These are phyloP conservation scores for Carabus problematicus DNA, from an alignment of 2,888 invertebrate genomes.

Conservation along the genomic window DNA sequence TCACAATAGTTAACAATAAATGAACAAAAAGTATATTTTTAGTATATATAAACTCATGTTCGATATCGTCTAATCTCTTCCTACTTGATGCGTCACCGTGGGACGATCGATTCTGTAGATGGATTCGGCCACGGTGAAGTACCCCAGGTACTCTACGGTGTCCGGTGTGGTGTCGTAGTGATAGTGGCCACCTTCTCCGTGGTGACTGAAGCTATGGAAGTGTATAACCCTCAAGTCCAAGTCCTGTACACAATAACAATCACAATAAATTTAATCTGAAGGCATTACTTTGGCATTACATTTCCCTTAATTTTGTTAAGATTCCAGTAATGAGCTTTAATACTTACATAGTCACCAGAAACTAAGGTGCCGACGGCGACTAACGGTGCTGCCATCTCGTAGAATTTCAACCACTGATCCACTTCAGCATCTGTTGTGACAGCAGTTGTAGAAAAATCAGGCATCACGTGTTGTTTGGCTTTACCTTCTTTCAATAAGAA, in stretches of 20 bases:
- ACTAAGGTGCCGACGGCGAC: conserved; percentile 87
- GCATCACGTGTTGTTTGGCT: conserved; percentile 94
- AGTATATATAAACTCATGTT: conserved; percentile 16
- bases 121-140: conserved; percentile 79
- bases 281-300: neutral
- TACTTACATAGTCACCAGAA: conserved; percentile 79
- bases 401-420: conserved; percentile 90
- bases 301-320: neutral
- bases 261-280: too few species aligned
- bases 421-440: conserved; percentile 76
- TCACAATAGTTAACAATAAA: neutral
- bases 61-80: conserved; percentile 72
- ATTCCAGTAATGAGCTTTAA: neutral
- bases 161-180: conserved; percentile 94
- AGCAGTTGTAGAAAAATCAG: conserved; percentile 83
- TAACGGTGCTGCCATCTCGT: conserved; percentile 88
- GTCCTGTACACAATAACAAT: conserved; percentile 63
- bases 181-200: conserved; percentile 93
- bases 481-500: conserved; percentile 85
- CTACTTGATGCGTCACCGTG: conserved; percentile 68
- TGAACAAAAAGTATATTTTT: conserved; percentile 13
- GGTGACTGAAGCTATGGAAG: conserved; percentile 89
- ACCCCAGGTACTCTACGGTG: conserved; percentile 87
- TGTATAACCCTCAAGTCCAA: conserved; percentile 93
- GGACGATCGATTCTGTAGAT: conserved; percentile 82